phyloP scores from a whole-genome alignment of 1,140 invertebrate genomes.

The Drosophila ambigua region DNA sequence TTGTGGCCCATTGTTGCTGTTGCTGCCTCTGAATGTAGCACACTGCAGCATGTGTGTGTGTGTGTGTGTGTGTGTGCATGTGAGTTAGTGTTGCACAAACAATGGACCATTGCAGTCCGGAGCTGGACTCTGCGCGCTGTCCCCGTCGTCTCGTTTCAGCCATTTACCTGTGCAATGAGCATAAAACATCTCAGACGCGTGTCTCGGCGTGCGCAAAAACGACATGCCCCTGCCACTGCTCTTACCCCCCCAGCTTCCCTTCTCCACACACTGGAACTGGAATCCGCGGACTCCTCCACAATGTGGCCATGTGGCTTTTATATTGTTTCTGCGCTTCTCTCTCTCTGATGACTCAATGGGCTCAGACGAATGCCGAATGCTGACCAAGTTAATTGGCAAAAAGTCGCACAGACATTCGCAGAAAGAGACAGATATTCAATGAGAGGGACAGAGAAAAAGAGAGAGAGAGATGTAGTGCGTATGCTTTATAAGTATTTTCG shows the following conservation, averaged over 20 bases:
- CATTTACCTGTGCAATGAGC: slow-evolving; percentile 66
- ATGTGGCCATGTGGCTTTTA: slow-evolving; percentile 37
- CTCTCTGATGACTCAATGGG: slow-evolving; percentile 50
- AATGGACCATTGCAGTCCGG: slow-evolving; percentile 43
- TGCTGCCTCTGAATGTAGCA: slow-evolving; percentile 35
- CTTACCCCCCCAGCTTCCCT: neutral
- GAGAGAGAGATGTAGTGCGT: no score
- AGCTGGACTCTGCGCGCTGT: slow-evolving; percentile 17
- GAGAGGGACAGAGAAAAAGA: no score
- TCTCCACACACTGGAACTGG: no score
- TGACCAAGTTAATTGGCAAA: slow-evolving; percentile 45
- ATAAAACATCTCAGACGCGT: slow-evolving; percentile 64
- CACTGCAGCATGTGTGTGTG: slow-evolving; percentile 31
- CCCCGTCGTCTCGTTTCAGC: slow-evolving; percentile 38
- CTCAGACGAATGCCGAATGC: slow-evolving; percentile 10
- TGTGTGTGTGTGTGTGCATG: neutral
- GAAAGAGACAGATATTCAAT: no score
- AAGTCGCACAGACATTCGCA: slow-evolving; percentile 20
- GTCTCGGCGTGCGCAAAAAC: slow-evolving; percentile 41
- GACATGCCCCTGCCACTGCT: neutral
- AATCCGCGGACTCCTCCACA: slow-evolving; percentile 21
- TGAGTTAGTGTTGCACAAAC: slow-evolving; percentile 29
- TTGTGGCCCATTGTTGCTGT: slow-evolving; percentile 51
- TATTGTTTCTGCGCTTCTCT: slow-evolving; percentile 21
- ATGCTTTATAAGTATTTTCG: no score